A percentile compares a stretch with the other conserved stretches of the same genome.
phyloP scores from a whole-genome alignment of 1,140 invertebrate genomes.

The Thaumetopoea pityocampa region DNA sequence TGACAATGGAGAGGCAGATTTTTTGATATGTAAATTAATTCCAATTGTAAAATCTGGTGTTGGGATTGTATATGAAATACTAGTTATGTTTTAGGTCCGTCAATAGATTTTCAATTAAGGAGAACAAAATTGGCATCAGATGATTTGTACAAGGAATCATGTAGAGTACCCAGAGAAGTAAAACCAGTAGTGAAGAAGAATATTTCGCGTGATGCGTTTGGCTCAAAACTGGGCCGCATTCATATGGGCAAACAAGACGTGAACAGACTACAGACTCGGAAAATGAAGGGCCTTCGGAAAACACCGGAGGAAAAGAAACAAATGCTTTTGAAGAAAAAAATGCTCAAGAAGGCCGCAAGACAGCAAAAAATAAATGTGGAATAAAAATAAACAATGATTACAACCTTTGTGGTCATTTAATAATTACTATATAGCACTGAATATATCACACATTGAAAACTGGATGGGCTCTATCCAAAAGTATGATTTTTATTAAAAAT shows the following conservation, averaged over 20 bases:
- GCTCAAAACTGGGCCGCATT: conserved; percentile 92
- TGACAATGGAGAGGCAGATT: no score
- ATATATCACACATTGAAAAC: no score
- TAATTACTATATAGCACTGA: no score
- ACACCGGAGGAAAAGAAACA: conserved; percentile 81
- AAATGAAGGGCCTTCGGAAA: conserved; percentile 94
- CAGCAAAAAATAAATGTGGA: conserved; percentile 20
- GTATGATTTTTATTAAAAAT: no score
- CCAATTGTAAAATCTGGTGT: no score
- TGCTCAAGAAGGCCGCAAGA: conserved; percentile 49
- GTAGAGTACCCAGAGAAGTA: conserved; percentile 88
- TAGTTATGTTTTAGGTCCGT: conserved; percentile 81
- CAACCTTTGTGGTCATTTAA: no score
- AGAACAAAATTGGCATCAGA: conserved; percentile 92
- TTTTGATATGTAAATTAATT: no score
- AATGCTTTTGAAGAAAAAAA: conserved; percentile 76
- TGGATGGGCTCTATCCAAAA: no score
- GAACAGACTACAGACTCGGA: conserved; percentile 90
- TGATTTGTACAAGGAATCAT: conserved; percentile 92
- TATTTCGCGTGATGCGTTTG: conserved; percentile 89
- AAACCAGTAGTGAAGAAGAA: conserved; percentile 94
- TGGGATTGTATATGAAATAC: conserved; percentile 2
- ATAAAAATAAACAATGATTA: conserved; percentile 27
- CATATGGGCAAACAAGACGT: conserved; percentile 95
- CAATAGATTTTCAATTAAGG: conserved; percentile 90